Conservation (phyloP, 2,888 invertebrate genomes). For the Acholoe squamosa region DNA sequence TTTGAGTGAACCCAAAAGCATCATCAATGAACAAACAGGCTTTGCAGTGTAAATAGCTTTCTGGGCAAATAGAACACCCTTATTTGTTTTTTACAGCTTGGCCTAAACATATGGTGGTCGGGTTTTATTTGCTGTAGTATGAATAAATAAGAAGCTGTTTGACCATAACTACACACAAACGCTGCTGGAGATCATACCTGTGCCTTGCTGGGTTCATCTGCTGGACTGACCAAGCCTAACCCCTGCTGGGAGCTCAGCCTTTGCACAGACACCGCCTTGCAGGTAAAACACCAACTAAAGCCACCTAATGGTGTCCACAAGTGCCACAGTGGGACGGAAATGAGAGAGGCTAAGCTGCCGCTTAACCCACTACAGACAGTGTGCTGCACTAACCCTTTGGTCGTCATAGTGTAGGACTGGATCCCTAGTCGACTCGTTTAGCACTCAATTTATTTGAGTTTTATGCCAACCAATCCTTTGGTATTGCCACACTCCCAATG, state of each 20-base stretch:
- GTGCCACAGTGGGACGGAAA: neutral
- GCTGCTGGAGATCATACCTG: neutral
- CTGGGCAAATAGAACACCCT: neutral
- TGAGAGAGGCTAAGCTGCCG: neutral
- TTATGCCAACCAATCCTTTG: no score
- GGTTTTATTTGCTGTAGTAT: neutral
- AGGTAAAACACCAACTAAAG: neutral
- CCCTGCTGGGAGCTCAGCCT: neutral
- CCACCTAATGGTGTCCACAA: neutral
- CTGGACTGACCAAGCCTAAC: neutral
- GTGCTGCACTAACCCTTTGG: no score
- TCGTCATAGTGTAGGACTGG: no score
- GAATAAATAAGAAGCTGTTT: slow-evolving; percentile 8
- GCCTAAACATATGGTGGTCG: neutral
- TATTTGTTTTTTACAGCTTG: neutral
- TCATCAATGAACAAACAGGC: no score
- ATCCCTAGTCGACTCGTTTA: no score
- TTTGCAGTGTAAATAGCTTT: neutral
- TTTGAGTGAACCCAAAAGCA: no score
- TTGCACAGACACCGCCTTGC: neutral
- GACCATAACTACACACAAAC: neutral
- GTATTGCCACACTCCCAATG: no score
- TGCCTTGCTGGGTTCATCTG: no score
- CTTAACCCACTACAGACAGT: no score
- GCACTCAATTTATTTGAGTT: no score